Conservation (phyloP, 1,140 invertebrate genomes). For the Bombus sylvicola region DNA sequence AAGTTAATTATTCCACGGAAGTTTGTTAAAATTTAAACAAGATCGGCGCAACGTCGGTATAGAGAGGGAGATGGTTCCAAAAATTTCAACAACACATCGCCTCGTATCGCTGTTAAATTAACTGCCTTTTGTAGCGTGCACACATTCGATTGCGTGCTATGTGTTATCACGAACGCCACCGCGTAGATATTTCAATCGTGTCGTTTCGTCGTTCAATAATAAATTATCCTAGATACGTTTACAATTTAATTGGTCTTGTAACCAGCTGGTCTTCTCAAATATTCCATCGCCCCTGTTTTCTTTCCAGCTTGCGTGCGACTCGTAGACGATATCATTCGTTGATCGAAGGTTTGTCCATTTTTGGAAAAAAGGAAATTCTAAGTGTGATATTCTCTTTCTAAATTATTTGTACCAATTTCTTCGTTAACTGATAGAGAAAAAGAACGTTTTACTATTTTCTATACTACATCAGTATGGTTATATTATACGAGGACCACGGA, state of each 20-base stretch:
- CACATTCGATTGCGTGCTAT: not conserved
- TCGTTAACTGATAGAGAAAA: too few species aligned
- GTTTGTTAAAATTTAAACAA: slow-evolving; percentile 25
- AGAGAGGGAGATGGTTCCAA: not conserved
- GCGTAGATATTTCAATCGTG: slow-evolving; percentile 5
- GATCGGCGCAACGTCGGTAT: too few species aligned
- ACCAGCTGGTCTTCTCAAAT: not conserved
- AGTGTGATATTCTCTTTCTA: not conserved
- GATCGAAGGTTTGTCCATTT: not conserved
- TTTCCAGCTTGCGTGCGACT: not conserved
- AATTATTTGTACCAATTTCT: not conserved
- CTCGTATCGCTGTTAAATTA: slow-evolving; percentile 22
- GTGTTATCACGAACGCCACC: not conserved
- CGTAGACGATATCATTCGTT: too few species aligned
- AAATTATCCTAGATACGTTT: not conserved
- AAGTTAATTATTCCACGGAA: slow-evolving; percentile 18
- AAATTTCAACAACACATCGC: slow-evolving; percentile 6
- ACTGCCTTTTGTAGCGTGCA: not conserved
- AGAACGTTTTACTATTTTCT: too few species aligned
- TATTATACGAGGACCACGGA: too few species aligned
- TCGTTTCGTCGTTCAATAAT: not conserved
- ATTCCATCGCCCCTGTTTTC: not conserved
- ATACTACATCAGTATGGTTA: too few species aligned
- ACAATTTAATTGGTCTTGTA: not conserved
- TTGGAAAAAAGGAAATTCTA: not conserved